These are phyloP conservation scores for Epistrophella euchroma DNA, from an alignment of 2,888 invertebrate genomes.

Conservation along the genomic window DNA sequence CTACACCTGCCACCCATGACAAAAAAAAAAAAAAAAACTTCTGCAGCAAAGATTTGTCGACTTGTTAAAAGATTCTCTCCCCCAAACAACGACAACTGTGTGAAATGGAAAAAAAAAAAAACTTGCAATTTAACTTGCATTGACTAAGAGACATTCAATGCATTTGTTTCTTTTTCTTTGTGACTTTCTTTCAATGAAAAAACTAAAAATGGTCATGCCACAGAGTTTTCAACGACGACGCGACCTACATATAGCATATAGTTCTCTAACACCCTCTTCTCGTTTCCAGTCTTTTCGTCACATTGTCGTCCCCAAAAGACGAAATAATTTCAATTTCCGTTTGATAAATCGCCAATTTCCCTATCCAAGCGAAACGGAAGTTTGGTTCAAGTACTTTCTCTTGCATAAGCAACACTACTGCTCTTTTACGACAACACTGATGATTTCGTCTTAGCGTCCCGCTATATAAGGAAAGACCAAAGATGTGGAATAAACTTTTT, in stretches of 20 bases:
- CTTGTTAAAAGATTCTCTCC: slow-evolving; percentile 33
- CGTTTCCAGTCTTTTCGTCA: background rate
- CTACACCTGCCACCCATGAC: slow-evolving; percentile 23
- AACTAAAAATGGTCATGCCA: slow-evolving; percentile 20
- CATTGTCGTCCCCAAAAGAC: slow-evolving; percentile 30
- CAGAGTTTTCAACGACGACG: slow-evolving; percentile 8
- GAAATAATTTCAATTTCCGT: slow-evolving; percentile 73
- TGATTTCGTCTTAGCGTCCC: slow-evolving; percentile 32
- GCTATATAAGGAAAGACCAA: slow-evolving; percentile 50
- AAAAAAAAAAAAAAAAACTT: slow-evolving; percentile 5
- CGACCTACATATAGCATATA: too few species aligned
- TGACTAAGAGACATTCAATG: slow-evolving; percentile 37
- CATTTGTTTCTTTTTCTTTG: slow-evolving; percentile 41
- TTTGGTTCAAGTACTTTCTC: slow-evolving; percentile 66
- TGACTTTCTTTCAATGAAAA: slow-evolving; percentile 25
- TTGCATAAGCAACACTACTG: slow-evolving; percentile 58
- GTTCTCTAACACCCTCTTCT: background rate
- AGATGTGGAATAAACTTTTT: slow-evolving; percentile 66
- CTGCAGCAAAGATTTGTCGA: slow-evolving; percentile 33
- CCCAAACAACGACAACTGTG: slow-evolving; percentile 30
- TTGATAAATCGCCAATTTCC: slow-evolving; percentile 74
- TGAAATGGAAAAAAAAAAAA: slow-evolving; percentile 34
- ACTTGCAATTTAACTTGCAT: slow-evolving; percentile 41
- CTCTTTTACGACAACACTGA: slow-evolving; percentile 4
- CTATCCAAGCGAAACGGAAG: slow-evolving; percentile 66